Percentiles rank a stretch among this genome's conserved stretches.
Evolutionary conservation across 35 echinoderm and acorn worm genomes (phyloP).

Genomic region (Heliocidaris tuberculata): DNA sequence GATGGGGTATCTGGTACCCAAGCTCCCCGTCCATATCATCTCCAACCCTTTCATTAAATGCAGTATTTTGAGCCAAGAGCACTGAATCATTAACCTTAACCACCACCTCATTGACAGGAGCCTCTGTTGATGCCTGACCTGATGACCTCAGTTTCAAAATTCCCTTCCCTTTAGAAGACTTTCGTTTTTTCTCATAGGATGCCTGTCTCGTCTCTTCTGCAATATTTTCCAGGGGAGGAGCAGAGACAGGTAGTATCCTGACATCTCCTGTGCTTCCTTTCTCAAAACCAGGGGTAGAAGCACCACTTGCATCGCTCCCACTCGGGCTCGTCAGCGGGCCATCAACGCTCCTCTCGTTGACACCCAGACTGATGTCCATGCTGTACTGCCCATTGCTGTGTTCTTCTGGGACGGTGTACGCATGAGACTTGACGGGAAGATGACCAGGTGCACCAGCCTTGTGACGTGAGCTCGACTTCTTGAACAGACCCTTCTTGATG

Average conservation of each 20-base stretch:
- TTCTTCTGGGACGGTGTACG: conserved; percentile 15
- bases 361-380: not conserved
- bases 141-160: conserved; percentile 53
- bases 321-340: conserved; percentile 4
- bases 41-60: conserved; percentile 75
- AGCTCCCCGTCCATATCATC: conserved; percentile 52
- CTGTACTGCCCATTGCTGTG: conserved; percentile 5
- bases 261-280: conserved; percentile 44
- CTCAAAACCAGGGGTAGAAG: conserved; percentile 53
- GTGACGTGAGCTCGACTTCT: conserved; percentile 64
- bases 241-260: not conserved
- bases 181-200: conserved; percentile 53
- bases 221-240: conserved; percentile 47
- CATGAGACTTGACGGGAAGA: conserved; percentile 9
- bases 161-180: conserved; percentile 62
- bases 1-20: conserved; percentile 31
- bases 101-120: conserved; percentile 54
- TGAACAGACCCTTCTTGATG: conserved; percentile 55
- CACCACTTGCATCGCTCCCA: not conserved
- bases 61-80: conserved; percentile 66
- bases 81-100: conserved; percentile 66
- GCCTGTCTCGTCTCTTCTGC: conserved; percentile 45
- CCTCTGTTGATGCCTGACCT: conserved; percentile 41
- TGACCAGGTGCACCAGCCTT: not conserved
- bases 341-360: conserved; percentile 41